Percentiles rank a stretch among this genome's conserved stretches.
These are phyloP conservation scores for Dasypogon diadema DNA, from an alignment of 2,888 invertebrate genomes.

Conservation along the genomic window DNA sequence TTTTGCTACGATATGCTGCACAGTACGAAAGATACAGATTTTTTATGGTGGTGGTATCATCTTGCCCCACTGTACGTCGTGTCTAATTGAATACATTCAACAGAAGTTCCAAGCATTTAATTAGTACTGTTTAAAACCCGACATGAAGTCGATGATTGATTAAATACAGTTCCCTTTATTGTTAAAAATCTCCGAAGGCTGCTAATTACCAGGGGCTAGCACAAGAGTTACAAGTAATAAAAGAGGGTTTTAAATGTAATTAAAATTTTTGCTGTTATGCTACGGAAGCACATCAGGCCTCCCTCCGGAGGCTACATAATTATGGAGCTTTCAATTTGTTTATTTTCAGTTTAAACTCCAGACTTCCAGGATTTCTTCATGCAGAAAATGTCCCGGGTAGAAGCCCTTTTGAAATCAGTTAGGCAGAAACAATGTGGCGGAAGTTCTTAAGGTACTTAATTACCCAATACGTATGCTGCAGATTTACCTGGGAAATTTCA, in stretches of 20 bases:
- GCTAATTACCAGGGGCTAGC: background rate
- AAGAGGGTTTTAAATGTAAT: constrained; percentile 32
- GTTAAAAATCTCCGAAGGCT: background rate
- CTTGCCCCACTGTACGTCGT: too few species aligned
- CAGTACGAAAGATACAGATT: too few species aligned
- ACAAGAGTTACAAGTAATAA: constrained; percentile 8
- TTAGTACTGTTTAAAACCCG: background rate
- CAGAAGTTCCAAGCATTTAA: background rate
- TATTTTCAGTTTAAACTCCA: constrained; percentile 22
- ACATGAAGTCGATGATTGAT: background rate
- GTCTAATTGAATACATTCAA: background rate
- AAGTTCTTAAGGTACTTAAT: constrained; percentile 46
- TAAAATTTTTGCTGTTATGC: constrained; percentile 26
- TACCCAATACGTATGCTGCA: constrained; percentile 23
- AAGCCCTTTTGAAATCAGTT: constrained; percentile 35
- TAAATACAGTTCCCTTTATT: background rate
- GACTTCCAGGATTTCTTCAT: constrained; percentile 45
- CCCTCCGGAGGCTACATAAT: background rate
- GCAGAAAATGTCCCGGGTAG: constrained; percentile 32
- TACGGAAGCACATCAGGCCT: background rate
- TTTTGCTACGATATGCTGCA: too few species aligned
- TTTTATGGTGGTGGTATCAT: too few species aligned
- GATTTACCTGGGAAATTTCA: constrained; percentile 31
- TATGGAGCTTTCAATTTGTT: constrained; percentile 34
- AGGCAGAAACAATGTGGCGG: constrained; percentile 45